Evolutionary conservation across 2,888 invertebrate species (phyloP), one percentile per base, ranked within the genome.

Genomic region (Campaea margaritaria): DNA sequence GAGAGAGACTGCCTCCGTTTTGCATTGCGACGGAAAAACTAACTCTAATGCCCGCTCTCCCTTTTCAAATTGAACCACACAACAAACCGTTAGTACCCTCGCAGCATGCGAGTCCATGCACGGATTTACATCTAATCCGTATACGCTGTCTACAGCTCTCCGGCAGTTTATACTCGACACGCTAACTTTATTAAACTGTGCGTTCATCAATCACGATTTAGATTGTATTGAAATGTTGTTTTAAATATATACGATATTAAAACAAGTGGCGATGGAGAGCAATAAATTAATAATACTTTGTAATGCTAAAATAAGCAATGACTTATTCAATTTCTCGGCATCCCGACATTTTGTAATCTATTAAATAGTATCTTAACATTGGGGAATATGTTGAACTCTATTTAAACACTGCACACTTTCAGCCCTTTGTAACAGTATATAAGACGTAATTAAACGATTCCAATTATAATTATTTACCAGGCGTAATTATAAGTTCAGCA

Each of bases 81-180:
- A 57, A 56, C 31, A 59, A 60, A 68, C 62, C 46, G 68, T 73
- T 72, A 79, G 76, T 74, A 72, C 87, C 87, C 88, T 82, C 81
- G 73, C 74, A 64, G 78, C 78, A 83, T 83, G 86, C 83, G 77
- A 79, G 78, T 68, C 84, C 85, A 85, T 81, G 82, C 82, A 64
- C 83, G 89, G 91, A 89, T 91, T 89, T 89, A 74, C 77, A 70
- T 68, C 70, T 91, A 90, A 91, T 89, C 89, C 89, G 12, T 63
- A 64, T 77, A 76, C 78, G 75, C 70, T 83, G 85, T 83, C 81
- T 79, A 82, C 79, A 78, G 77, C 75, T 79, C 74, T 79, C 76
- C 70, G 79, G 79, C 76, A 76, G 76, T 82, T 78, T 80, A 73
- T 75, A 70, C 72, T 72, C 70, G 73, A 79, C 78, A 73, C 74